These are phyloP conservation scores for Drosophila lini DNA, from an alignment of 1,140 invertebrate species.

Conservation along the genomic window DNA sequence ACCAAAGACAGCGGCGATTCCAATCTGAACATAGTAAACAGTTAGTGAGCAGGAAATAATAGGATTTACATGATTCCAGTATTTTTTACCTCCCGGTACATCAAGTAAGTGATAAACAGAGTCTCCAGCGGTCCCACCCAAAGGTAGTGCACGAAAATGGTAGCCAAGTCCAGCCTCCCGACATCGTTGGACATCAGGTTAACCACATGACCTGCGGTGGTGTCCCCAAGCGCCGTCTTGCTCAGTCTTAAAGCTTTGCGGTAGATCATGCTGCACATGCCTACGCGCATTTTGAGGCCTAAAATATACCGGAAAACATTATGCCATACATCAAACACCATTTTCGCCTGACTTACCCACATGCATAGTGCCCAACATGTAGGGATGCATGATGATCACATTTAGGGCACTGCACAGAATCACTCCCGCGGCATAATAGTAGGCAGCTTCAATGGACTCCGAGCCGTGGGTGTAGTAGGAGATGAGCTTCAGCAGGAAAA, in stretches of 20 bases:
- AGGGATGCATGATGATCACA: slow-evolving; percentile 90
- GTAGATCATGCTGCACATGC: slow-evolving; percentile 92
- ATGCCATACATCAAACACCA: not conserved
- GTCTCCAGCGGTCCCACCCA: slow-evolving; percentile 94
- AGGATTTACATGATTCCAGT: not conserved
- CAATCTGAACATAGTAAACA: slow-evolving; percentile 85
- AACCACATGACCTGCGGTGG: slow-evolving; percentile 94
- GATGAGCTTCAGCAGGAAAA: slow-evolving; percentile 90
- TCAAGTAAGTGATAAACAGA: slow-evolving; percentile 90
- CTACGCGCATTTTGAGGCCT: slow-evolving; percentile 90
- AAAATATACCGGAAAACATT: not conserved
- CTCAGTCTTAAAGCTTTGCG: slow-evolving; percentile 90
- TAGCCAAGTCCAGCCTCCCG: slow-evolving; percentile 88
- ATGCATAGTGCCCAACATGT: slow-evolving; percentile 90
- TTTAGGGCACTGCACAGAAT: slow-evolving; percentile 89
- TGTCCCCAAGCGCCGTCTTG: slow-evolving; percentile 89
- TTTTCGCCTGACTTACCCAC: slow-evolving; percentile 85
- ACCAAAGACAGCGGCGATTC: slow-evolving; percentile 90
- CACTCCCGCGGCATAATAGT: slow-evolving; percentile 88
- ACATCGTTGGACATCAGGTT: slow-evolving; percentile 97
- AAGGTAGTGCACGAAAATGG: slow-evolving; percentile 90
- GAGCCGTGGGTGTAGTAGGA: slow-evolving; percentile 86
- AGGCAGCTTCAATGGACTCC: slow-evolving; percentile 85
- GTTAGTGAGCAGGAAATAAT: not conserved
- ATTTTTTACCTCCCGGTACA: slow-evolving; percentile 87